Percentiles rank a stretch among this genome's conserved stretches.
Evolutionary conservation across 2,888 invertebrate genomes (phyloP).

Genomic region (Himalopsyche kuldschensis): DNA sequence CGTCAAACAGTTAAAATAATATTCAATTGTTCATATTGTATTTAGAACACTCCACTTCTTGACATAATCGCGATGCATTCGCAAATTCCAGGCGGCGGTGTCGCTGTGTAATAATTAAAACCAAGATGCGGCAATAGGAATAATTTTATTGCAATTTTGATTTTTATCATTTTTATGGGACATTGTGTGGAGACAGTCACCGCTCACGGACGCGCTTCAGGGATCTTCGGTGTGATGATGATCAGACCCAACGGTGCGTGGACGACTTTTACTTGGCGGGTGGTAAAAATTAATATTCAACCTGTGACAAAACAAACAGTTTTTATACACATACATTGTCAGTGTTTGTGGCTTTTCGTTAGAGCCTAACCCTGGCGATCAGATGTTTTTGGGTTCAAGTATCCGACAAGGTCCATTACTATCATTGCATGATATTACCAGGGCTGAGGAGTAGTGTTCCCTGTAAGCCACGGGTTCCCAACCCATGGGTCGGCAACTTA

Average conservation of each 20-base stretch:
- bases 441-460: too few relatives aligned
- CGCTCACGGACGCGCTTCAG: background rate
- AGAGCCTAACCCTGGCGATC: too few relatives aligned
- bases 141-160: slow-evolving; percentile 35
- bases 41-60: too few relatives aligned
- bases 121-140: slow-evolving; percentile 6
- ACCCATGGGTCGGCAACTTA: too few relatives aligned
- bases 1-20: too few relatives aligned
- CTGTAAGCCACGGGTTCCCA: too few relatives aligned
- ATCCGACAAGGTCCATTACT: too few relatives aligned
- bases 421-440: too few relatives aligned
- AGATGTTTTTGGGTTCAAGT: too few relatives aligned
- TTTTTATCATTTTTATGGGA: slow-evolving; percentile 38
- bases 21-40: too few relatives aligned
- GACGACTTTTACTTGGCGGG: background rate
- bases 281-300: background rate
- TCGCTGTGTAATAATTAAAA: background rate
- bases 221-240: background rate
- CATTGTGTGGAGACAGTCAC: slow-evolving; percentile 25
- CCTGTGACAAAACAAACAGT: background rate
- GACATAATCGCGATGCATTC: background rate
- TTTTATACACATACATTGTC: too few relatives aligned
- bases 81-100: background rate
- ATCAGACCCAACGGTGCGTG: background rate
- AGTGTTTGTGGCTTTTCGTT: too few relatives aligned